These are phyloP conservation scores for Platycheirus albimanus DNA, from an alignment of 2,888 invertebrate genomes.

Conservation along the genomic window DNA sequence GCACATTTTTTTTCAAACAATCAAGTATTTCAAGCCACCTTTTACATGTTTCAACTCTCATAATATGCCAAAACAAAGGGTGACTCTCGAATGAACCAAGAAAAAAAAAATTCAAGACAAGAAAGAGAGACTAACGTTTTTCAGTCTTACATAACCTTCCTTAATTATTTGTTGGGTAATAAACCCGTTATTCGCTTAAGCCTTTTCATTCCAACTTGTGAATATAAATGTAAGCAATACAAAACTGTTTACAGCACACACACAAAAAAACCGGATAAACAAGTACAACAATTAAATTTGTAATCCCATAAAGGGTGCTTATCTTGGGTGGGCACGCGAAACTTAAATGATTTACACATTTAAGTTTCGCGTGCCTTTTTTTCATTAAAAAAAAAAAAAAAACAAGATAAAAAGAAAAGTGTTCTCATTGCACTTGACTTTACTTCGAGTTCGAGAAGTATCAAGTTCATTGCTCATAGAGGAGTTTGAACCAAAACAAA, in stretches of 20 bases:
- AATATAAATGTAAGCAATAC: background rate
- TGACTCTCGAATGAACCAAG: too few species aligned
- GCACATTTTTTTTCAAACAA: background rate
- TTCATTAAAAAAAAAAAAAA: background rate
- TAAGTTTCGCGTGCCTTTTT: conserved; percentile 9
- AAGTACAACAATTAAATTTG: conserved; percentile 11
- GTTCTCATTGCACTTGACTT: conserved; percentile 2
- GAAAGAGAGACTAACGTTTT: background rate
- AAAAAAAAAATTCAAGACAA: background rate
- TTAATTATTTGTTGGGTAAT: conserved; percentile 5
- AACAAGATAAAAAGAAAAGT: too few species aligned
- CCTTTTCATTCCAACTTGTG: background rate
- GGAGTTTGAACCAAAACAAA: conserved; percentile 61
- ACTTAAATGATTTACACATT: conserved; percentile 10
- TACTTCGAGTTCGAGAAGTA: conserved; percentile 14
- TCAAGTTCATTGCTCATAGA: conserved; percentile 45
- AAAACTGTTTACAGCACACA: conserved; percentile 1
- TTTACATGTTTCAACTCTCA: too few species aligned
- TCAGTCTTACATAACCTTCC: background rate
- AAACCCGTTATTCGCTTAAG: conserved; percentile 17
- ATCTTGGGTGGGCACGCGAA: too few species aligned
- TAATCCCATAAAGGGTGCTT: conserved; percentile 1
- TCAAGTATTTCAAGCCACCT: background rate
- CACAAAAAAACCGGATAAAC: background rate
- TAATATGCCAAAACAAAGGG: too few species aligned